phyloP scores from a whole-genome alignment of 53 echinoderm and acorn worm genomes.

The Pentamera pediparva region DNA sequence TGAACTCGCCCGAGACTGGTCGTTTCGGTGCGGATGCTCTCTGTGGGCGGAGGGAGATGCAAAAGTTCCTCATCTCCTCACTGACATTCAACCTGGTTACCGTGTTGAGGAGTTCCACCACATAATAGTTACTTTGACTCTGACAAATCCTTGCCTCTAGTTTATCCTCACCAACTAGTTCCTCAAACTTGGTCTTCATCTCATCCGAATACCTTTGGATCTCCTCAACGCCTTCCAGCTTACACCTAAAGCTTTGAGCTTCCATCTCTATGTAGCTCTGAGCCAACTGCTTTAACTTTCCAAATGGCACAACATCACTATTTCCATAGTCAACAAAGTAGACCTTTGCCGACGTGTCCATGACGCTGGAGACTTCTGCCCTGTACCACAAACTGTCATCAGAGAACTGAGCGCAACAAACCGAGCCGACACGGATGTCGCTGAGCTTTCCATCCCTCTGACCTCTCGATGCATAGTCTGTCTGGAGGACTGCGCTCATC shows the following conservation, averaged over 20 bases:
- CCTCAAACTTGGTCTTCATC: conserved; percentile 47
- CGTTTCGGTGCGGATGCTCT: not conserved
- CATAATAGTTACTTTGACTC: conserved; percentile 12
- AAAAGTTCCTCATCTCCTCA: conserved; percentile 27
- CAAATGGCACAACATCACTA: conserved; percentile 45
- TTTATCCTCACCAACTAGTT: conserved; percentile 46
- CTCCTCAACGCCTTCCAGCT: conserved; percentile 35
- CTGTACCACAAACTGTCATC: conserved; percentile 87
- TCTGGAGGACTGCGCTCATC: conserved; percentile 56
- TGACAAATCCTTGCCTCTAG: conserved; percentile 31
- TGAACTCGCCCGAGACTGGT: conserved; percentile 17
- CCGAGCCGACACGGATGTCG: conserved; percentile 38
- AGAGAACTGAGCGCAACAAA: conserved; percentile 83
- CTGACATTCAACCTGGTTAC: conserved; percentile 42
- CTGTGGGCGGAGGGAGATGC: not conserved
- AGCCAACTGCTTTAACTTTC: conserved; percentile 48
- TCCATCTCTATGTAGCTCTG: conserved; percentile 45
- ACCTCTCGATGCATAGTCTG: conserved; percentile 42
- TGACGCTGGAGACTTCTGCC: conserved; percentile 50
- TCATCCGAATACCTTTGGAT: conserved; percentile 9
- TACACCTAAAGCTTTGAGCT: conserved; percentile 44
- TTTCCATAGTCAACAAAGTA: conserved; percentile 94
- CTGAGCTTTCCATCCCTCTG: conserved; percentile 13
- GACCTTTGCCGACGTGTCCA: conserved; percentile 49
- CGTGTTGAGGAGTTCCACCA: conserved; percentile 28